Evolutionary conservation across 2,797 vertebrate species (phyloP).

Genomic region (Anas bernieri): DNA sequence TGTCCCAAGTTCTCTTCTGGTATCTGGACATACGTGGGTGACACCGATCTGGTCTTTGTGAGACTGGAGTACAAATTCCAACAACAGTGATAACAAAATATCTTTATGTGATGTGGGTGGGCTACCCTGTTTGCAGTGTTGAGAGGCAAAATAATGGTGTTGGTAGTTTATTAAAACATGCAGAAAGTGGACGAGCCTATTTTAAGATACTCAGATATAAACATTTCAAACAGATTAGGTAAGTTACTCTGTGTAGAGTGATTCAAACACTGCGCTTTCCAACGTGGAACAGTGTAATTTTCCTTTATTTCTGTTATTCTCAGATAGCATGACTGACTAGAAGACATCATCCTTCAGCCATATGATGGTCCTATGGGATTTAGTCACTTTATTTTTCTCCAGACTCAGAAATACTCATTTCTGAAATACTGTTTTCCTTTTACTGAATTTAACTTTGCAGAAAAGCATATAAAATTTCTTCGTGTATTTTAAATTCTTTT

Average conservation of each 20-base stretch:
- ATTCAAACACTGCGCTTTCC: not conserved
- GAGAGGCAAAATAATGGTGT: not conserved
- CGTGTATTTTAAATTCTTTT: not conserved
- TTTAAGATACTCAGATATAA: not conserved
- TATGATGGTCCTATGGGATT: not conserved
- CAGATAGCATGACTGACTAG: not conserved
- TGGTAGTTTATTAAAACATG: not conserved
- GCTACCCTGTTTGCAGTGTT: not conserved
- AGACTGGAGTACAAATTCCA: not conserved
- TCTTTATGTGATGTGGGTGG: not conserved
- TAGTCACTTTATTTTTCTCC: not conserved
- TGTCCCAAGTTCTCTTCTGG: not conserved
- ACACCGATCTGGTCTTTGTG: not conserved
- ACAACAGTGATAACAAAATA: accelerated
- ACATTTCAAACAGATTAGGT: not conserved
- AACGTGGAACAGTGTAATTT: not conserved
- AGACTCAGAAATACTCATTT: not conserved
- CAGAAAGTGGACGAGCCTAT: not conserved
- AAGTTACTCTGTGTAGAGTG: not conserved
- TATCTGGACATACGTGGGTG: accelerated
- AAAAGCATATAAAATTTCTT: not conserved
- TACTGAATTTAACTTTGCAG: not conserved
- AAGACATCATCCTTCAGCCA: not conserved
- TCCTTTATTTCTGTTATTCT: not conserved
- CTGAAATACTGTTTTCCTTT: not conserved